These are phyloP conservation scores for Chaetura pelagica DNA, from an alignment of 2,113 vertebrate species.

Conservation along the genomic window DNA sequence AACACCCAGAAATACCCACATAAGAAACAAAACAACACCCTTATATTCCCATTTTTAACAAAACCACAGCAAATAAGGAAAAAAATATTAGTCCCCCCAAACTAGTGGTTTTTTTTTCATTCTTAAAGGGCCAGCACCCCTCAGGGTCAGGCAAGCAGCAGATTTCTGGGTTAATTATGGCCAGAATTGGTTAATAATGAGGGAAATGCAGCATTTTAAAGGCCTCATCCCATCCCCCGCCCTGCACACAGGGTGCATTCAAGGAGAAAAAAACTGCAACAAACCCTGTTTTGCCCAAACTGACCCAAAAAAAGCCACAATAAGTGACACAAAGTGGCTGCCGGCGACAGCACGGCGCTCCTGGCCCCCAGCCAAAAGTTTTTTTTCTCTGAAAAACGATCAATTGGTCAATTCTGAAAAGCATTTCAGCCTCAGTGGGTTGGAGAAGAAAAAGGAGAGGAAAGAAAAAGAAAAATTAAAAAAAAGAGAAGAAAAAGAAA, in stretches of 20 bases:
- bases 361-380: not conserved
- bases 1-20: accelerated
- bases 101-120: not conserved
- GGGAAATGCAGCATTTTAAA: not conserved
- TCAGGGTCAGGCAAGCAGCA: too few species aligned
- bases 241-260: not conserved
- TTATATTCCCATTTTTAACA: not conserved
- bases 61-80: not conserved
- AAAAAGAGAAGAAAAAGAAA: too few species aligned
- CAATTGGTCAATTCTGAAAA: accelerated
- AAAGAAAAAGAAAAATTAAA: too few species aligned
- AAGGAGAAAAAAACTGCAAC: not conserved
- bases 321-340: conserved; percentile 12
- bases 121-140: not conserved
- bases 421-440: not conserved
- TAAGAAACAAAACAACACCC: accelerated
- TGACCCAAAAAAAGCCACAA: conserved; percentile 36
- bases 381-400: not conserved
- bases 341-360: conserved; percentile 7
- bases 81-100: not conserved
- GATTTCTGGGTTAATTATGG: not conserved
- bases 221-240: not conserved
- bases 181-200: conserved; percentile 8
- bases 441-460: too few species aligned
- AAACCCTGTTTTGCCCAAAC: conserved; percentile 46